Evolutionary conservation across 2,888 invertebrate species (phyloP), one percentile per base, ranked within the genome.

Genomic region (Eudasyphora cyanicolor): DNA sequence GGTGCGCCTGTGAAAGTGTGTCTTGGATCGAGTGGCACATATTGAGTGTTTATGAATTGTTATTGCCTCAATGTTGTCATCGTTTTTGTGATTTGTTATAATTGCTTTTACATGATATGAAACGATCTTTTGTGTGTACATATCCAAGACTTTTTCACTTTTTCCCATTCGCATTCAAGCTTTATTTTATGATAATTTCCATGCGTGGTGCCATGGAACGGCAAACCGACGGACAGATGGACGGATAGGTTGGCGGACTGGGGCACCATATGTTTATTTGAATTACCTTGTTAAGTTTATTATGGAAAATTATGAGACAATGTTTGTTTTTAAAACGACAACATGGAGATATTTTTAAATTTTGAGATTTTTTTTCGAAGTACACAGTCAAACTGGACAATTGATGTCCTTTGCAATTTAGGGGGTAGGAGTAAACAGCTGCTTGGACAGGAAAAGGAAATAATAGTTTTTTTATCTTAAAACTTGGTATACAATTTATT

Each of bases 31-130:
- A 76, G 81, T 81, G 81, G 76, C 81, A 81, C 78, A 81, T 81
- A 85, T 82, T 85, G 85, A 81, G 85, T 85, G 85, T 85, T 85
- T 85, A 85, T 85, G 85, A 85, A 83, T 85, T 85, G 85, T 85
- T 85, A 85, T 85, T 82, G 81, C 82, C 74, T 76, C 82, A 81
- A 85, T 85, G 85, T 81, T 84, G 84, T 84, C 85, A 79, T 81
- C 82, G 81, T 85, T 82, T 82, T 78, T 76, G 85, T 83, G 86
- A 85, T 85, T 84, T 87, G 86, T 79, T 80, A 78, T 82, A 82
- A 86, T 49, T 86, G 87, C 60, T 87, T 84, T 84, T 79, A 81
- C 84, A 84, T 79, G 84, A 84, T 81, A 81, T 42, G 64, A 64
- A 49, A 21, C 35, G 67, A 67, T 42, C 67, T 67, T 67, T 67